Conservation (phyloP, 2,888 invertebrate species). For the Stenurella melanura region DNA sequence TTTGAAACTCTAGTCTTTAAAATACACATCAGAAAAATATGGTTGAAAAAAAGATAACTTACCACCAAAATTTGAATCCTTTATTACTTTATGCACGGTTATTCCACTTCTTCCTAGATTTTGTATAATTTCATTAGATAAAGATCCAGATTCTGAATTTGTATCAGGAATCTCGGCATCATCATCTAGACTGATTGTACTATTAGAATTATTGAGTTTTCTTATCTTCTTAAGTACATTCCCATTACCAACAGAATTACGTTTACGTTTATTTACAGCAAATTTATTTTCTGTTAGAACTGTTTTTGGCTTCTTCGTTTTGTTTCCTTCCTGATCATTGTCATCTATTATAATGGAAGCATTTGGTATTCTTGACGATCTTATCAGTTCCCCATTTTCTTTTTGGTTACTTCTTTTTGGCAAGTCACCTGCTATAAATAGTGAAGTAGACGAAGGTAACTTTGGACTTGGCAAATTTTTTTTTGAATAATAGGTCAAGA, state of each 20-base stretch:
- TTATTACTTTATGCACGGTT: slow-evolving; percentile 30
- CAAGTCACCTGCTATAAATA: neutral
- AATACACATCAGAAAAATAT: too few relatives aligned
- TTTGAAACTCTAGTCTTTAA: too few relatives aligned
- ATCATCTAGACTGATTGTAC: slow-evolving; percentile 29
- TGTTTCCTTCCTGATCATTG: neutral
- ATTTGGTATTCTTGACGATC: neutral
- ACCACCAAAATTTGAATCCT: neutral
- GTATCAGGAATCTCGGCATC: slow-evolving; percentile 29
- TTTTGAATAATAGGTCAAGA: neutral
- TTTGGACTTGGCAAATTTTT: neutral
- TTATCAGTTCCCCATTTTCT: slow-evolving; percentile 1
- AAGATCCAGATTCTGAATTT: slow-evolving; percentile 36
- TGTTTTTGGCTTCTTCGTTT: neutral
- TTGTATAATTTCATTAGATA: slow-evolving; percentile 35
- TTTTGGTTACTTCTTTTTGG: neutral
- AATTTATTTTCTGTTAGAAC: slow-evolving; percentile 6
- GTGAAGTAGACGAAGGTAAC: neutral
- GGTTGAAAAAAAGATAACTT: neutral
- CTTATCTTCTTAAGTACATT: neutral
- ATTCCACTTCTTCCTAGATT: slow-evolving; percentile 36
- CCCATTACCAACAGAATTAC: neutral
- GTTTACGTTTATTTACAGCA: neutral
- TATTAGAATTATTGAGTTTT: neutral
- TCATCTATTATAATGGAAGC: neutral